phyloP scores from a whole-genome alignment of 2,888 invertebrate species.

The Mesorhabditis spiculigera region DNA sequence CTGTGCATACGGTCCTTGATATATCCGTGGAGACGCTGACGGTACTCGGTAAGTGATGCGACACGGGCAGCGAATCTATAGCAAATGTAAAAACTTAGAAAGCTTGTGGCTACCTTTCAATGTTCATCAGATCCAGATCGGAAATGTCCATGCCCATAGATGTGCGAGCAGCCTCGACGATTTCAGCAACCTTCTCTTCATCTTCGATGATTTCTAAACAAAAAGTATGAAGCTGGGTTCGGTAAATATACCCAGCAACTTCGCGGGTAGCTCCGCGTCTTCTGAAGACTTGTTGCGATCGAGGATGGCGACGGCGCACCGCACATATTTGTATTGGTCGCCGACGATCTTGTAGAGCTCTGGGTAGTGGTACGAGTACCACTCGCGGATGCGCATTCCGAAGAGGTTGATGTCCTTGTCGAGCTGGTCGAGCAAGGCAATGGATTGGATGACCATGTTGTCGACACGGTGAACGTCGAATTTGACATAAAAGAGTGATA shows the following conservation, averaged over 20 bases:
- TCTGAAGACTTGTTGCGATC: slow-evolving; percentile 63
- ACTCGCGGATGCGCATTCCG: slow-evolving; percentile 82
- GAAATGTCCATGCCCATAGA: slow-evolving; percentile 99
- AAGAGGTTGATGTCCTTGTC: slow-evolving; percentile 99
- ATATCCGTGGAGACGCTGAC: slow-evolving; percentile 79
- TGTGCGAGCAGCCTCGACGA: slow-evolving; percentile 85
- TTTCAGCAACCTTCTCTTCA: slow-evolving; percentile 80
- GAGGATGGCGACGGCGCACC: slow-evolving; percentile 75
- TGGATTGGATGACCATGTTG: slow-evolving; percentile 99
- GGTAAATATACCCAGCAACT: slow-evolving; percentile 27
- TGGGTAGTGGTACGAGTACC: slow-evolving; percentile 99
- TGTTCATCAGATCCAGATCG: slow-evolving; percentile 86
- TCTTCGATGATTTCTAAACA: slow-evolving; percentile 53
- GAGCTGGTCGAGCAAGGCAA: slow-evolving; percentile 89
- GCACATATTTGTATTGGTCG: slow-evolving; percentile 88
- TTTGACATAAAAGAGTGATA: slow-evolving; percentile 70
- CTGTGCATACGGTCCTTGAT: slow-evolving; percentile 84
- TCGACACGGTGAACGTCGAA: slow-evolving; percentile 97
- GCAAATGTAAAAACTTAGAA: slow-evolving; percentile 66
- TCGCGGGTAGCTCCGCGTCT: slow-evolving; percentile 29
- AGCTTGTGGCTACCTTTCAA: slow-evolving; percentile 68
- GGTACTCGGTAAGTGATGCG: slow-evolving; percentile 82
- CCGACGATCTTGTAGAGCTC: slow-evolving; percentile 92
- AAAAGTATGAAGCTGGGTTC: slow-evolving; percentile 20
- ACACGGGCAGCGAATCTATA: slow-evolving; percentile 68